Evolutionary conservation across 2,888 invertebrate genomes (phyloP), one percentile per base, ranked within the genome.

Genomic region (Drosophila lutescens): DNA sequence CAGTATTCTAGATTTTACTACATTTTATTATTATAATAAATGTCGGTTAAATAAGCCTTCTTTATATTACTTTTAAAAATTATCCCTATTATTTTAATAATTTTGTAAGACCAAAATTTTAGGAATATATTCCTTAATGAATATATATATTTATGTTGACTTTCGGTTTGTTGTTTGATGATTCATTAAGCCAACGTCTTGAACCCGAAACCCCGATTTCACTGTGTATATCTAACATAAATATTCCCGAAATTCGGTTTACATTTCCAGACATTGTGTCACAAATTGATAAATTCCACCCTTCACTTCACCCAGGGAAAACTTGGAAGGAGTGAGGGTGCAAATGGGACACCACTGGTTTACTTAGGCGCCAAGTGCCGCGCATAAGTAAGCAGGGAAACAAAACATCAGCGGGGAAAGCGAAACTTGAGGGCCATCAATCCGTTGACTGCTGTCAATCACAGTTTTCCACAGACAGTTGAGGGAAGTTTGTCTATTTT

Each of bases 391-490:
- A 71, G 62, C 26, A 62, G 60, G 30, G 12, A 47, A 47, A 57
- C 56, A 49, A 50, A 47, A 57, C 56, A 49, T 46, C 34, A 20
- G 23, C 43, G n/a, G 20, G 36, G 8, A n/a, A n/a, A 34, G 34
- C 60, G 43, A 10, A 12, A 47, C 58, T 59, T 15, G 56, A 70
- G 76, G 53, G n/a, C 66, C 76, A 76, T 72, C 75, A 74, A 77
- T 75, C 77, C 83, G 76, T 68, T 67, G 55, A 65, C 65, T 66
- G 74, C 63, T 77, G 75, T 76, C 83, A 79, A 79, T 79, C 77
- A 77, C 44, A 53, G 69, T 44, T 50, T 70, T 55, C 46, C 76
- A 43, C 43, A 43, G 82, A 55, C 74, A 77, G 71, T 44, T 67
- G n/a, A 36, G 10, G 44, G 17, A 53, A 53, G 60, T 68, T 82